Conservation (phyloP, 1,140 invertebrate species). For the Cotesia typhae region DNA sequence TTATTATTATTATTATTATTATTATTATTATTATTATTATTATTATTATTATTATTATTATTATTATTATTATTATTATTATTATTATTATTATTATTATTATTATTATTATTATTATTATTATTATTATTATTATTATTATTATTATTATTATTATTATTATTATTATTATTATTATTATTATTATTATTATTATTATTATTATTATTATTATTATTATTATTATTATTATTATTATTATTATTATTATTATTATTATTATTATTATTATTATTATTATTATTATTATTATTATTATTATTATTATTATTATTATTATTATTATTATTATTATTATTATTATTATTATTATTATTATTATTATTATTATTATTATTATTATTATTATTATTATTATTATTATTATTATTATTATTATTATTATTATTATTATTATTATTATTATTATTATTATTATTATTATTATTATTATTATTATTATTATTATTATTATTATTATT, state of each 20-base stretch:
- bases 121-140: constrained; percentile 63
- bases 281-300: constrained; percentile 62
- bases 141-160: constrained; percentile 56
- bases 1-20: constrained; percentile 63
- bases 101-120: constrained; percentile 62
- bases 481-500: constrained; percentile 63
- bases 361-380: constrained; percentile 63
- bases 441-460: constrained; percentile 56
- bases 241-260: constrained; percentile 63
- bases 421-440: constrained; percentile 63
- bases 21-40: constrained; percentile 56
- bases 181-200: constrained; percentile 63
- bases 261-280: constrained; percentile 56
- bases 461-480: constrained; percentile 62
- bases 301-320: constrained; percentile 63
- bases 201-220: constrained; percentile 56
- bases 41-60: constrained; percentile 62
- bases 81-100: constrained; percentile 56
- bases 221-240: constrained; percentile 62
- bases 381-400: constrained; percentile 56
- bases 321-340: constrained; percentile 56
- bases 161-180: constrained; percentile 62
- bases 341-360: constrained; percentile 62
- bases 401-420: constrained; percentile 62
- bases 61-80: constrained; percentile 63